A percentile compares a stretch with the other conserved stretches of the same genome.
Conservation (phyloP, 2,888 invertebrate genomes). For the Caenorhabditis parvicauda region DNA sequence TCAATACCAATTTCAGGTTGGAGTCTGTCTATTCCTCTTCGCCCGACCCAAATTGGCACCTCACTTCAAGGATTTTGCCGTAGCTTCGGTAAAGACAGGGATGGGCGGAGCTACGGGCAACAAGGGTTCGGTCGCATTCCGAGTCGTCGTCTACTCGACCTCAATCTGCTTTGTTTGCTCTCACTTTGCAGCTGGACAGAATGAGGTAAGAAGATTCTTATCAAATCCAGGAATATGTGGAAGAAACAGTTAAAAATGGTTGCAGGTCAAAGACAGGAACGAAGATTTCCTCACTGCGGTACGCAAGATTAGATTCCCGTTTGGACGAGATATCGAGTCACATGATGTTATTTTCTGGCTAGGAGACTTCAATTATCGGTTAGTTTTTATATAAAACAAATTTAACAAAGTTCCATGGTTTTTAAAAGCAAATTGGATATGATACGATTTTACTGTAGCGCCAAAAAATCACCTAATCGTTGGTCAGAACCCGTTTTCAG, state of each 20-base stretch:
- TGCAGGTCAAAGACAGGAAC: constrained; percentile 81
- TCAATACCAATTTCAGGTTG: constrained; percentile 80
- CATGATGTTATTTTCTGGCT: constrained; percentile 99
- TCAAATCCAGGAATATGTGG: neutral
- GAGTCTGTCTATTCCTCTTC: constrained; percentile 93
- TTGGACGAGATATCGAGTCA: constrained; percentile 72
- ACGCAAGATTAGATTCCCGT: constrained; percentile 71
- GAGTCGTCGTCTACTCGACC: constrained; percentile 82
- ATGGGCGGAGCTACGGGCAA: constrained; percentile 95
- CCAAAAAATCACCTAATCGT: too few relatives aligned
- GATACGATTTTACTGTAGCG: neutral
- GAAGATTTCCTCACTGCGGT: constrained; percentile 94
- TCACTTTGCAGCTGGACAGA: constrained; percentile 97
- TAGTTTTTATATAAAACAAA: neutral
- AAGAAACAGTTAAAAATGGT: constrained; percentile 7
- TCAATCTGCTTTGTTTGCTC: constrained; percentile 97
- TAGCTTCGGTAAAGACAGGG: constrained; percentile 83
- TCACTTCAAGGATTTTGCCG: constrained; percentile 70
- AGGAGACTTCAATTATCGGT: constrained; percentile 95
- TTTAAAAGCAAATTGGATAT: neutral
- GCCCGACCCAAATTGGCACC: constrained; percentile 84
- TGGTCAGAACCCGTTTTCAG: too few relatives aligned
- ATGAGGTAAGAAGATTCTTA: constrained; percentile 74
- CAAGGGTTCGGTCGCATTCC: constrained; percentile 69
- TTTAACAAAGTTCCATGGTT: neutral